Base-by-base conservation (phyloP, 2,888 invertebrate genomes). In the Drosophila putrida region DNA sequence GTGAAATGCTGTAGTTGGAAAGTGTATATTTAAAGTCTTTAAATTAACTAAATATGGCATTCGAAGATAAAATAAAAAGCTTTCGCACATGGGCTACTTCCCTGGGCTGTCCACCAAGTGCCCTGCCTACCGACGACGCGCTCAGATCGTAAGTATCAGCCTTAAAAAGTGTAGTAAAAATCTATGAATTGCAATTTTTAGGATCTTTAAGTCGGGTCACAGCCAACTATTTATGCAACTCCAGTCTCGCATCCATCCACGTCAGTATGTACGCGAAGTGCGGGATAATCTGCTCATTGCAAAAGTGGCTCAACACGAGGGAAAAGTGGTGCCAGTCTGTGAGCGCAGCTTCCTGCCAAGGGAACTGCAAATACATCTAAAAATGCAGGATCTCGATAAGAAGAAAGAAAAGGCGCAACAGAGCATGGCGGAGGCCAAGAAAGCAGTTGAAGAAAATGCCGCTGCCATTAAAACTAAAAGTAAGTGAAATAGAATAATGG, bases 161-260 rank as follows among this genome's bases (percentile, higher is more conserved):
- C 20, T 25, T 2, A 1, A 0, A 25, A 10, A n/a, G 6, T 20
- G 4, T 6, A 9, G 6, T 1, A 47, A 53, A 20, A 15, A 47
- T 35, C 13, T 33, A 0, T 0, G 13, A 36, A 15, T 13, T 28
- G 28, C 0, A 33, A 15, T 28, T 13, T 35, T 20, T 31, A 93
- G 93, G 1, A 86, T 93, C 49, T 91, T 92, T 28, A 92, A 91
- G 66, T 90, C 92, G 0, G 86, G 87, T 0, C 92, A 92, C 44
- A 75, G 86, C 27, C 78, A 89, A 27, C 63, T 91, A 0, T 90
- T 92, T 68, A 77, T 79, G 20, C 88, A 90, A 53, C 70, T 93
- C 39, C 87, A 92, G 60, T 70, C 85, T 6, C 88, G 90, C 3
- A 88, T 92, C 0, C 85, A 82, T n/a, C 89, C 93, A 0, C 88